A percentile compares a stretch with the other conserved stretches of the same genome.
These are phyloP conservation scores for Sepiola atlantica DNA, from an alignment of 2,888 invertebrate species.

Conservation along the genomic window DNA sequence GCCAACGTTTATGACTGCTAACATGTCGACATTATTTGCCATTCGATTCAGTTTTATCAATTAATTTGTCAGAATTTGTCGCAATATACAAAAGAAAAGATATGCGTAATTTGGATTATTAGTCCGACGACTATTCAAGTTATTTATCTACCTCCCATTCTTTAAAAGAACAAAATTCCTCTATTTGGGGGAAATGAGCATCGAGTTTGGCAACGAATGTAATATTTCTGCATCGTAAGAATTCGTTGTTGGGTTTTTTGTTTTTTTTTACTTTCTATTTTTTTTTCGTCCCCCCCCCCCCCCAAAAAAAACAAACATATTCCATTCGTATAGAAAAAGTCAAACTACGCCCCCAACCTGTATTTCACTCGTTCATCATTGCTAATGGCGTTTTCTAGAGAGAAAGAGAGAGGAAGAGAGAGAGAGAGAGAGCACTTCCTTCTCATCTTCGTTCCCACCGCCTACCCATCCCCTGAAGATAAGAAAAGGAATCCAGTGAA, in stretches of 20 bases:
- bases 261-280: background rate
- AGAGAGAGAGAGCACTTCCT: background rate
- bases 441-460: too few species aligned
- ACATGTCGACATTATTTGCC: too few species aligned
- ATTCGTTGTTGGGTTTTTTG: background rate
- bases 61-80: too few species aligned
- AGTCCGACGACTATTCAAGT: too few species aligned
- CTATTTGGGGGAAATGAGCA: background rate
- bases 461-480: too few species aligned
- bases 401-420: background rate
- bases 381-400: background rate
- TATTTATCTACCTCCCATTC: too few species aligned
- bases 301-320: background rate
- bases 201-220: background rate
- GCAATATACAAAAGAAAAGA: too few species aligned
- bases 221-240: background rate
- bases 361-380: background rate
- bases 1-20: too few species aligned
- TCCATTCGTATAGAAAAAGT: background rate
- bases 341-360: background rate
- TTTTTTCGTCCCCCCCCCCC: background rate
- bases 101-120: too few species aligned
- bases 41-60: too few species aligned
- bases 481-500: too few species aligned
- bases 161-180: too few species aligned